These are phyloP conservation scores for Pseudomyrmex sp. DNA, from an alignment of 1,140 invertebrate species.

Conservation along the genomic window DNA sequence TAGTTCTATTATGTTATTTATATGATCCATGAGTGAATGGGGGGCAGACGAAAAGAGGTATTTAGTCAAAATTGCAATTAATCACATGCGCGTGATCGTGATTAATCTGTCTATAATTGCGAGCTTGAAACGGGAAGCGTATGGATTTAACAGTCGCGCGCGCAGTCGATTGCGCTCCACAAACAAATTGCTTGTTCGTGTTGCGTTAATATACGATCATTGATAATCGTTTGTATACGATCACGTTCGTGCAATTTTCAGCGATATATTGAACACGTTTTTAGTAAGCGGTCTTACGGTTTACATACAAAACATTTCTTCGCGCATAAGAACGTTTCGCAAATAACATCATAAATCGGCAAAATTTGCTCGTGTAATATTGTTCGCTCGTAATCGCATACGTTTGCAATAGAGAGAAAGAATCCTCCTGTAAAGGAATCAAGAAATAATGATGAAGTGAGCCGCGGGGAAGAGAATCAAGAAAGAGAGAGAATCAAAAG, in stretches of 20 bases:
- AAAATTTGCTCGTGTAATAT: too few species aligned
- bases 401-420: slow-evolving; percentile 29
- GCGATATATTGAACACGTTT: slow-evolving; percentile 37
- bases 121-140: slow-evolving; percentile 39
- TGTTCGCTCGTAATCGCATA: slow-evolving; percentile 10
- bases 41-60: slow-evolving; percentile 6
- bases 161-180: slow-evolving; percentile 19
- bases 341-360: too few species aligned
- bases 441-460: slow-evolving; percentile 57
- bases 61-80: slow-evolving; percentile 34
- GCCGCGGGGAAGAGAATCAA: slow-evolving; percentile 46
- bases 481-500: background rate
- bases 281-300: slow-evolving; percentile 8
- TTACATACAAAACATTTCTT: background rate
- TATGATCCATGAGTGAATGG: slow-evolving; percentile 15
- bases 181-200: slow-evolving; percentile 33
- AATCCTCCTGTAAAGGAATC: slow-evolving; percentile 26
- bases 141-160: slow-evolving; percentile 40
- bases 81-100: slow-evolving; percentile 47
- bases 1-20: slow-evolving; percentile 23
- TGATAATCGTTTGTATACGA: slow-evolving; percentile 36
- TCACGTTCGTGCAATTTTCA: slow-evolving; percentile 44
- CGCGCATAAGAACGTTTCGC: background rate
- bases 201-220: slow-evolving; percentile 16
- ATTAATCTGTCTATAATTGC: slow-evolving; percentile 56